Conservation (phyloP, 2,113 vertebrate species). For the Pteropus alecto region DNA sequence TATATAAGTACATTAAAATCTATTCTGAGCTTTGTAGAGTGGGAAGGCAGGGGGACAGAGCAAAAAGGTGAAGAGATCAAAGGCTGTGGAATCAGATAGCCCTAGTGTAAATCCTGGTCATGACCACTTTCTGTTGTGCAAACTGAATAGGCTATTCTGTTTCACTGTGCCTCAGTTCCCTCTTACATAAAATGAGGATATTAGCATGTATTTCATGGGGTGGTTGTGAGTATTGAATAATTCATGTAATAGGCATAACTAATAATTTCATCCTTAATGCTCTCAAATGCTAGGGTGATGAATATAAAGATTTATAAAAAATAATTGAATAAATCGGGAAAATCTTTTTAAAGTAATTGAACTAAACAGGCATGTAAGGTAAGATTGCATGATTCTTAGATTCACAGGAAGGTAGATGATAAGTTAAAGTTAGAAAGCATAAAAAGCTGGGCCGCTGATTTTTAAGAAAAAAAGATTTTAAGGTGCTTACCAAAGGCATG, state of each 20-base stretch:
- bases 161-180: background rate
- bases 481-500: background rate
- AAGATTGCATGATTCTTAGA: background rate
- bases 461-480: background rate
- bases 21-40: background rate
- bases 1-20: background rate
- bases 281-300: background rate
- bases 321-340: background rate
- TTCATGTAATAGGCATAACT: background rate
- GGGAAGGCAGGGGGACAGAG: accelerated
- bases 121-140: background rate
- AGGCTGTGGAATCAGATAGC: background rate
- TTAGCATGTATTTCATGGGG: background rate
- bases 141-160: background rate
- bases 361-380: background rate
- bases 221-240: background rate
- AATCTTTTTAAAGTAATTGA: background rate
- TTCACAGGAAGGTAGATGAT: background rate
- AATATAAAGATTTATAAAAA: background rate
- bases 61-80: background rate
- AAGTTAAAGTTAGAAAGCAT: background rate
- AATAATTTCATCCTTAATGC: background rate
- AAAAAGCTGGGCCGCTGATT: background rate
- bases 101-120: background rate
- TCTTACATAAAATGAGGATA: background rate